Percentiles rank a stretch among this genome's conserved stretches.
These are phyloP conservation scores for Limnephilus lunatus DNA, from an alignment of 2,888 invertebrate species.

Conservation along the genomic window DNA sequence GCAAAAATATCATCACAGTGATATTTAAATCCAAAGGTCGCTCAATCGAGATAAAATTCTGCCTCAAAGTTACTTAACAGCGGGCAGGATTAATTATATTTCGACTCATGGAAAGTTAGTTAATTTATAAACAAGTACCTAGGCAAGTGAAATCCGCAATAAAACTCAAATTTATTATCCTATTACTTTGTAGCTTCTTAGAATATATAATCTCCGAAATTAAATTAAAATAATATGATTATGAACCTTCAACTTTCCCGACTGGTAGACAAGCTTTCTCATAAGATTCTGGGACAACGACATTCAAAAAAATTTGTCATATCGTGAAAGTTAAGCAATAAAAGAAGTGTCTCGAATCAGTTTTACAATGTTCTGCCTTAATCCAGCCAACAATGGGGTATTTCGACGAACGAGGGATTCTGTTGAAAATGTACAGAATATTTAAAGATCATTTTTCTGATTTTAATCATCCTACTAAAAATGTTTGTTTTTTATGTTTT, in stretches of 20 bases:
- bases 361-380: neutral
- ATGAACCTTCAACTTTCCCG: neutral
- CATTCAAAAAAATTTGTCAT: neutral
- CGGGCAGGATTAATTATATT: neutral
- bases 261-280: neutral
- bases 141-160: neutral
- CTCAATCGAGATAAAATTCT: neutral
- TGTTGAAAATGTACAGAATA: too few relatives aligned
- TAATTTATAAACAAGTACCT: neutral
- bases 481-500: too few relatives aligned
- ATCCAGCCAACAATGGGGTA: neutral
- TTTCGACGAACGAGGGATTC: too few relatives aligned
- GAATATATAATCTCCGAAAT: neutral
- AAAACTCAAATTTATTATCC: neutral
- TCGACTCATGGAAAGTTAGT: neutral
- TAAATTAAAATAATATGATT: neutral
- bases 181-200: neutral
- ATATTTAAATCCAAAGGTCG: neutral
- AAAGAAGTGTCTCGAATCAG: neutral
- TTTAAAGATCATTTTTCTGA: too few relatives aligned
- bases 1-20: neutral
- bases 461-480: too few relatives aligned
- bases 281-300: neutral
- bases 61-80: neutral
- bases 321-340: neutral